Conservation (phyloP, 2,797 vertebrate genomes). For the Sebastiscus tertius region DNA sequence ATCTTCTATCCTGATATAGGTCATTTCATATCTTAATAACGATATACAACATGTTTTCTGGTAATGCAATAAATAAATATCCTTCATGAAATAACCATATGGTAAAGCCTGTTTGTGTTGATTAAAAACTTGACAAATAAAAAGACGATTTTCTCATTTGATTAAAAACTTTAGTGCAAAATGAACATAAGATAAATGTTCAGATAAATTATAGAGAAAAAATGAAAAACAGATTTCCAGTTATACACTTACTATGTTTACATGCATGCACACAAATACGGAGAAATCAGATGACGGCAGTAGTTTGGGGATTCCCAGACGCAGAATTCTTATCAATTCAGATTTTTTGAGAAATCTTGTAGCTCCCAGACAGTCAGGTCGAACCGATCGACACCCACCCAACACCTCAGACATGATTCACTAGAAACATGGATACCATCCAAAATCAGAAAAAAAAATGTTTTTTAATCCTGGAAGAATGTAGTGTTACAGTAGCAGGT, state of each 20-base stretch:
- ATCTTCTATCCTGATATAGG: too few relatives aligned
- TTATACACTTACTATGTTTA: neutral
- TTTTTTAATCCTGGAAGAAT: neutral
- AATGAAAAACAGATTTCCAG: rapidly evolving
- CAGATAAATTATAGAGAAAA: neutral
- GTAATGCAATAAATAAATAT: too few relatives aligned
- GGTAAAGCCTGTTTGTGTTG: too few relatives aligned
- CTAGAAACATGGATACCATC: neutral
- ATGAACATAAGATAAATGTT: too few relatives aligned
- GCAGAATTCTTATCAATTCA: neutral
- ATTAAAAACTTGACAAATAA: too few relatives aligned
- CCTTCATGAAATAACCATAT: too few relatives aligned
- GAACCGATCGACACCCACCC: slow-evolving; percentile 13
- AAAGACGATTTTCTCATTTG: too few relatives aligned
- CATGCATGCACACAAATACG: neutral
- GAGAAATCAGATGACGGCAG: neutral
- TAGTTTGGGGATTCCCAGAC: neutral
- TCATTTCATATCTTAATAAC: too few relatives aligned
- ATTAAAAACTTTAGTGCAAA: too few relatives aligned
- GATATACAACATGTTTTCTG: too few relatives aligned
- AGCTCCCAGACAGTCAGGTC: slow-evolving; percentile 12
- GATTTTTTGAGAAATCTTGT: neutral
- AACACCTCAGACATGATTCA: slow-evolving; percentile 26
- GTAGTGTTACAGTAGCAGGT: neutral
- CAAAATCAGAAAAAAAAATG: neutral